Evolutionary conservation across 2,113 vertebrate genomes (phyloP).

Genomic region (Macroglossus sobrinus): DNA sequence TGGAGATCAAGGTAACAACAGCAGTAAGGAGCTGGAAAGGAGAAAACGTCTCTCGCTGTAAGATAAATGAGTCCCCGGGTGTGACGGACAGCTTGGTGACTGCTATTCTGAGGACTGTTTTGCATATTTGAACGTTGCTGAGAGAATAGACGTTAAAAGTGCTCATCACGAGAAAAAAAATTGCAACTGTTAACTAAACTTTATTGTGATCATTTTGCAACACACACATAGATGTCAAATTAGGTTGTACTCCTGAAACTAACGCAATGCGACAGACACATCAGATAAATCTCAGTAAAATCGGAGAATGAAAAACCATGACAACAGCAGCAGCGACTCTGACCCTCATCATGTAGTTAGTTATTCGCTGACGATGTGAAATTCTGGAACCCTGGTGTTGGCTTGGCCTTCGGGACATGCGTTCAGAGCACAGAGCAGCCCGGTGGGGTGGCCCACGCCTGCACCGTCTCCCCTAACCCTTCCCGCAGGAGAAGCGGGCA

Average conservation of each 20-base stretch:
- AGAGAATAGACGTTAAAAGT: neutral
- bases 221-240: no score
- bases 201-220: neutral
- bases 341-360: neutral
- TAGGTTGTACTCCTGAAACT: no score
- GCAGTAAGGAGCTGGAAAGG: neutral
- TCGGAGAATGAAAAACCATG: neutral
- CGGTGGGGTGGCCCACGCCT: neutral
- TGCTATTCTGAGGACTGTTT: no score
- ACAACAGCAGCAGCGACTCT: rapidly evolving
- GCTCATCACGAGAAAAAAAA: neutral
- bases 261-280: no score
- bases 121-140: neutral
- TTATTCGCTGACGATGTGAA: neutral
- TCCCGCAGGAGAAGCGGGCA: neutral
- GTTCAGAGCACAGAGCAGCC: neutral
- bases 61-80: neutral
- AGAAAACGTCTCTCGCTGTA: neutral
- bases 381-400: neutral
- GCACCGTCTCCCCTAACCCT: neutral
- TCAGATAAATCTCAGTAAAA: neutral
- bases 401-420: neutral
- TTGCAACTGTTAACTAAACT: neutral
- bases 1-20: neutral
- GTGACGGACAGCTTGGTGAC: neutral